Conservation (phyloP, 92 coral and sea anemone genomes). For the Galaxea fascicularis region DNA sequence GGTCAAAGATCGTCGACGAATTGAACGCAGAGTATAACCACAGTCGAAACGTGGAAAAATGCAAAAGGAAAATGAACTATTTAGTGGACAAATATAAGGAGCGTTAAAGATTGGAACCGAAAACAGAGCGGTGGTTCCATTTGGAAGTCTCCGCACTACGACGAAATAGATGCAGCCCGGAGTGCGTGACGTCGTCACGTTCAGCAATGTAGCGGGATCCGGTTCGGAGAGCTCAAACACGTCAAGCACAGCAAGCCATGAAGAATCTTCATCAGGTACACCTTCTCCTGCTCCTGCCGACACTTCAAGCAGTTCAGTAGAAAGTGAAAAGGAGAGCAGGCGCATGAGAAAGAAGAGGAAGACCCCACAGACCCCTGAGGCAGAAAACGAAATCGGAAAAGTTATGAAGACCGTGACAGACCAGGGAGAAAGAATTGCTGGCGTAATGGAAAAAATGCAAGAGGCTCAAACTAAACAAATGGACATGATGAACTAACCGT, state of each 20-base stretch:
- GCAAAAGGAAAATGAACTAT: constrained; percentile 44
- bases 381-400: constrained; percentile 27
- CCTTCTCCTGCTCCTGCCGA: constrained; percentile 32
- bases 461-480: constrained; percentile 55
- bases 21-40: constrained; percentile 34
- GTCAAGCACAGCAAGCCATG: constrained; percentile 18
- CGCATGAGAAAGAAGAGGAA: constrained; percentile 45
- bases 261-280: constrained; percentile 22
- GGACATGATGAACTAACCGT: constrained; percentile 45
- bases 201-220: constrained; percentile 38
- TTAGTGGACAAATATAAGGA: constrained; percentile 61
- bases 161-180: constrained; percentile 63
- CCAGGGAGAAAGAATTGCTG: constrained; percentile 39
- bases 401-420: constrained; percentile 52
- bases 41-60: constrained; percentile 53
- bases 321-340: constrained; percentile 41
- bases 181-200: constrained; percentile 53
- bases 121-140: constrained; percentile 64
- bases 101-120: constrained; percentile 64
- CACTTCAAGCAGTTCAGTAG: constrained; percentile 31
- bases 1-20: constrained; percentile 51
- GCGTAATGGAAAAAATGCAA: constrained; percentile 48
- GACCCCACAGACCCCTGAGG: constrained; percentile 11
- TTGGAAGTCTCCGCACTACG: constrained; percentile 62
- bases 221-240: constrained; percentile 44